phyloP scores from a whole-genome alignment of 2,113 vertebrate genomes.

The Pithys albifrons region DNA sequence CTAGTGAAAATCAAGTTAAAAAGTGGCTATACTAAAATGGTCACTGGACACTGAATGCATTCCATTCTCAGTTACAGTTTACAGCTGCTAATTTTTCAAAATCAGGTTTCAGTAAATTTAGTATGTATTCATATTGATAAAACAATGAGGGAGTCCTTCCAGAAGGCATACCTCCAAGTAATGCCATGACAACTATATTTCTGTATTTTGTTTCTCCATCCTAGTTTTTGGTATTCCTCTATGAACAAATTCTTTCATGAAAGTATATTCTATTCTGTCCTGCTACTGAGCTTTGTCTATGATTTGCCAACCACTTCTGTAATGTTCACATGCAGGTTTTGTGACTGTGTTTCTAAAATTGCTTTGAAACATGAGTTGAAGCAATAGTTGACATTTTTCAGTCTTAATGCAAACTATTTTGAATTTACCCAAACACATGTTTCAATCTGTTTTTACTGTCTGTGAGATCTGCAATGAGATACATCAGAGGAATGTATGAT shows the following conservation, averaged over 20 bases:
- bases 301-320: background rate
- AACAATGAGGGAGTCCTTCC: background rate
- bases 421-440: background rate
- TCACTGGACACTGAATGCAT: background rate
- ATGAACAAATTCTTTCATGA: background rate
- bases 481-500: background rate
- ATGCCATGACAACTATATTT: background rate
- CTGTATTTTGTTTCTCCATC: background rate
- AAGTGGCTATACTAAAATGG: background rate
- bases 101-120: background rate
- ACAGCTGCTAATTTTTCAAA: background rate
- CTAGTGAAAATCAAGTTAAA: background rate
- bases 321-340: background rate
- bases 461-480: background rate
- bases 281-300: background rate
- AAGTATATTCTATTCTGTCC: background rate
- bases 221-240: background rate
- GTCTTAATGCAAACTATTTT: background rate
- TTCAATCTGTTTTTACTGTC: background rate
- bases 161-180: background rate
- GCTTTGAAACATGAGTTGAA: background rate
- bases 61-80: background rate
- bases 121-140: background rate
- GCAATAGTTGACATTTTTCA: background rate
- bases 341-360: background rate